Base-by-base conservation (phyloP, 2,797 vertebrate genomes). In the Pseudotriccus pelzelni region DNA sequence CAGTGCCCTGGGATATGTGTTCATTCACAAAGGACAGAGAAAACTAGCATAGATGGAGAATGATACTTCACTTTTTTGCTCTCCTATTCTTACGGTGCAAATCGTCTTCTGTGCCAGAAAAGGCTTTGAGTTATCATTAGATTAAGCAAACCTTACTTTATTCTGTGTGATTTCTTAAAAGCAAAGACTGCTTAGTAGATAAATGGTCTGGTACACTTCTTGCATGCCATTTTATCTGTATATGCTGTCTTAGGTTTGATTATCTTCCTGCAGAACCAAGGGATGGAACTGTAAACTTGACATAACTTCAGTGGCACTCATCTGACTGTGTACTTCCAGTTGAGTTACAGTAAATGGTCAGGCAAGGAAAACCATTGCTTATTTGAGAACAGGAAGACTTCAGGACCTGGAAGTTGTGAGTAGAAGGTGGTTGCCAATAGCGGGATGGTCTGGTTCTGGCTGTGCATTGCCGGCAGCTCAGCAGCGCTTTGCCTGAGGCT, bases 201-300 rank as follows among this genome's bases (percentile, higher is more conserved):
- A 59, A 77, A 90, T 77, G 86, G 52, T 83, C 56, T 62, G 73
- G 32, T n/a, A 58, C 69, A 79, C 91, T 96, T 96, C 86, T 87
- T 32, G 30, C 85, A 44, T 55, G 53, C 87, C 30, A 43, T 62
- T 77, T 92, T 27, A 70, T 66, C 80, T 91, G 34, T 49, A 12
- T 34, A 32, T 37, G 20, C 77, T 85, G 47, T 83, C 60, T 83
- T 84, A 69, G 49, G 72, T 85, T 89, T 87, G 67, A 84, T 66
- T 72, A 3, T 53, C 59, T 83, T 62, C 56, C 50, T 58, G 50
- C 15, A 68, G 82, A 85, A 79, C 43, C 47, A 59, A 64, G 28
- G 34, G 39, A 22, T 39, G 36, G 46, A 77, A 53, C 30, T 19
- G 14, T 67, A 62, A 47, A 44, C 32, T 30, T 63, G 10, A 39